These are phyloP conservation scores for Gobio gobio DNA, from an alignment of 2,113 vertebrate species.

Conservation along the genomic window DNA sequence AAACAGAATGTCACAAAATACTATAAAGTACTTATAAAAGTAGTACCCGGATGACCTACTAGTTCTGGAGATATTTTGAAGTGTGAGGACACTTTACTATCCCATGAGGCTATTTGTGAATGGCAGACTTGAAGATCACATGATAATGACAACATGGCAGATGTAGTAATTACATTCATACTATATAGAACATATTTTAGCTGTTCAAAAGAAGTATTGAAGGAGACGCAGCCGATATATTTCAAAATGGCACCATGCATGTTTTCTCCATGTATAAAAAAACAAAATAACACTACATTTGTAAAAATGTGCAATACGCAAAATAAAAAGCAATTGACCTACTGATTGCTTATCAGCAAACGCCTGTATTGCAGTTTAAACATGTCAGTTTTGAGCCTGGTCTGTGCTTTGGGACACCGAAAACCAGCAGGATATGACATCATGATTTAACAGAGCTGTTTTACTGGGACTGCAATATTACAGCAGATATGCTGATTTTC, in stretches of 20 bases:
- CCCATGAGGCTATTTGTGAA: too few species aligned
- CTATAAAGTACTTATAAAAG: too few species aligned
- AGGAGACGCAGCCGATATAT: too few species aligned
- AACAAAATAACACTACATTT: neutral
- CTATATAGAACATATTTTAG: too few species aligned
- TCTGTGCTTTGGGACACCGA: neutral
- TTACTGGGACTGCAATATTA: neutral
- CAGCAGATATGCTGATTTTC: conserved; percentile 23
- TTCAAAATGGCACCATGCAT: neutral
- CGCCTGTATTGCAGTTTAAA: neutral
- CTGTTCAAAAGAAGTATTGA: too few species aligned
- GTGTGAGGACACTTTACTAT: too few species aligned
- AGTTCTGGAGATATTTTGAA: too few species aligned
- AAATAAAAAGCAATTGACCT: neutral
- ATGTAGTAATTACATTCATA: too few species aligned
- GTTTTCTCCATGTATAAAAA: neutral
- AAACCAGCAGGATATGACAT: conserved; percentile 7
- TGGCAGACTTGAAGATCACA: too few species aligned
- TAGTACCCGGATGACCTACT: too few species aligned
- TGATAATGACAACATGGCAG: too few species aligned
- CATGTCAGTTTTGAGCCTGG: neutral
- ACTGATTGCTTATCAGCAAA: neutral
- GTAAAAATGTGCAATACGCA: neutral
- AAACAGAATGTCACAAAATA: too few species aligned
- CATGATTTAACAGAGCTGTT: conserved; percentile 8